Base-by-base conservation (phyloP, 2,888 invertebrate species). In the Rutpela maculata region DNA sequence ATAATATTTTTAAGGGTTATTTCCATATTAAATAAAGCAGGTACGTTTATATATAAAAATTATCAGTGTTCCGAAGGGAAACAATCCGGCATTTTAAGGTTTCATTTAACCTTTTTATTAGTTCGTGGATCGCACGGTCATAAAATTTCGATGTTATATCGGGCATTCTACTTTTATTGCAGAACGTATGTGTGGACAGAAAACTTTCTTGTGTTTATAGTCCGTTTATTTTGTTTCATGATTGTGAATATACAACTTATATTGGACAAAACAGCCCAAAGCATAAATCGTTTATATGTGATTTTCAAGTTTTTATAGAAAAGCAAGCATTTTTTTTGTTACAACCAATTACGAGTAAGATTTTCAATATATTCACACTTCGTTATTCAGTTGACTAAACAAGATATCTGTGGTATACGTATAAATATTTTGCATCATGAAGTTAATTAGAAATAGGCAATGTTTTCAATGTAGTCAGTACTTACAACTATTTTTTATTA, bases 141-240 rank as follows among this genome's bases (percentile, higher is more conserved):
- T 70, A 70, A 70, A 60, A 70, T 55, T 69, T 19, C n/a, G 18
- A 11, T 69, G 60, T 70, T 57, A 43, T 70, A 35, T 59, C 66
- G 66, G 15, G 15, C 67, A n/a, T 55, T 67, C 67, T 67, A 67
- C 67, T 67, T 67, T 67, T 67, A 74, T 74, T 67, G 26, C 67
- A 59, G 38, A 74, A 59, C 50, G 31, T 31, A 66, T 74, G 38
- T 74, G 74, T 22, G 59, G 65, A 26, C 26, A 55, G 59, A 18
- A 38, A 65, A 65, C 35, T 31, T 74, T 73, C 68, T 68, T 74
- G 68, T 62, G 68, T 74, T 74, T 74, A 74, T 67, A 68, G 74
- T 35, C 69, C 56, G 56, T 68, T 74, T 74, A 74, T 74, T 74
- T 68, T 50, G 55, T 63, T 43, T 60, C 56, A 62, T 74, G 62